Conservation (phyloP, 2,888 invertebrate species). For the Agonopterix arenella region DNA sequence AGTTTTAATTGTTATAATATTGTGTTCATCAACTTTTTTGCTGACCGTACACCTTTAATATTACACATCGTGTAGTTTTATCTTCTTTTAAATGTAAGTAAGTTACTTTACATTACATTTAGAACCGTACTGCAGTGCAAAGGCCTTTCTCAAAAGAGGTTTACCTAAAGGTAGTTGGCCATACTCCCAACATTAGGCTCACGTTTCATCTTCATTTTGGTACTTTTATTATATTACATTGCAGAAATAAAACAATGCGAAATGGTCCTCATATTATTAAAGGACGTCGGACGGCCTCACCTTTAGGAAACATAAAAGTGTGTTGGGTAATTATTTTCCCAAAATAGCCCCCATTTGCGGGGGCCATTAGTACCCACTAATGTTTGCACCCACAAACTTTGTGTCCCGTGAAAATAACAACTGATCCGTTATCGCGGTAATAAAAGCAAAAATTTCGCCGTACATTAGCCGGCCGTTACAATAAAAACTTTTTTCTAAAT, state of each 20-base stretch:
- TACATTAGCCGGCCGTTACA: conserved; percentile 18
- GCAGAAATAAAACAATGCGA: not conserved
- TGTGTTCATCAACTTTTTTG: too few relatives aligned
- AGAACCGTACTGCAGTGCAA: too few relatives aligned
- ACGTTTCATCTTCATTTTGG: too few relatives aligned
- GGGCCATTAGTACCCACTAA: conserved; percentile 43
- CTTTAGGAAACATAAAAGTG: conserved; percentile 26
- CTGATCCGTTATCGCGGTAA: conserved; percentile 43
- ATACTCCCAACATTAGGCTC: too few relatives aligned
- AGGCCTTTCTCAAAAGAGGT: too few relatives aligned
- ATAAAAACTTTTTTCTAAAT: conserved; percentile 29
- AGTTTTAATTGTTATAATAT: too few relatives aligned
- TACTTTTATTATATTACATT: too few relatives aligned
- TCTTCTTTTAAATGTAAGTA: too few relatives aligned
- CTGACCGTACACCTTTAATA: too few relatives aligned
- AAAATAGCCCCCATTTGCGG: conserved; percentile 21
- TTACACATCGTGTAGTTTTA: too few relatives aligned
- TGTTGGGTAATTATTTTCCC: conserved; percentile 44
- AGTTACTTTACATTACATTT: too few relatives aligned
- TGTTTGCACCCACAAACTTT: conserved; percentile 41
- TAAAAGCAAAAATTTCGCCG: conserved; percentile 31
- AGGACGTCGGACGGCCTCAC: conserved; percentile 1
- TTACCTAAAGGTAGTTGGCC: too few relatives aligned
- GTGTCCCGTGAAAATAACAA: conserved; percentile 48
- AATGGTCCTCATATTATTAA: not conserved